Evolutionary conservation across 2,888 invertebrate species (phyloP), one percentile per base, ranked within the genome.

Genomic region (Ectobius pallidus): DNA sequence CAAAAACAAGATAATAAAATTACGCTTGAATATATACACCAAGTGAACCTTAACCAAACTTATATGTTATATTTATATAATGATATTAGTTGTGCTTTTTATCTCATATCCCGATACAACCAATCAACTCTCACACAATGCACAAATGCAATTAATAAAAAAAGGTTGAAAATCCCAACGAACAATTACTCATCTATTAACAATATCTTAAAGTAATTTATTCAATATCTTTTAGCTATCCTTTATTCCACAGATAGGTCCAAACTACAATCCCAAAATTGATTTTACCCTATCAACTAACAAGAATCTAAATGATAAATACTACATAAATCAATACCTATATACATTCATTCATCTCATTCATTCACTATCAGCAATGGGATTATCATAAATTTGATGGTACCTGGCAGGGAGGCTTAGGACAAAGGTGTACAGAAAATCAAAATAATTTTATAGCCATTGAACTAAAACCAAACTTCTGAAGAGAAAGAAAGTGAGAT

Each of bases 11-110:
- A 9, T 55, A 25, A 55, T 30, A n/a, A 25, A 52, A 58, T 4
- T 22, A 18, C 25, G 11, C 7, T 25, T 52, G n/a, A 4, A 30
- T 58, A 58, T 58, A 58, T 58, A 58, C 58, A 58, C 14, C 32
- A 30, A 58, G 58, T 58, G n/a, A 58, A 58, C 58, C 58, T 30
- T 7, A 58, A 27, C 58, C 58, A 14, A 58, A 58, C 25, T 58
- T 58, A 58, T 16, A 30, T 16, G 9, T 58, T 25, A 25, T 30
- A 30, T 58, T 58, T 30, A 14, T 30, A 58, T n/a, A 30, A 14
- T 52, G 55, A 18, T 52, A 25, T 58, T 14, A 58, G n/a, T 58
- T 58, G 58, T 30, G 27, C 58, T 30, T 30, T 58, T 6, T 4
- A 30, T 58, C 30, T 27, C 14, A 1, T n/a, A 32, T 25, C 52